Evolutionary conservation across 2,888 invertebrate species (phyloP).

Genomic region (Thumatha senex): DNA sequence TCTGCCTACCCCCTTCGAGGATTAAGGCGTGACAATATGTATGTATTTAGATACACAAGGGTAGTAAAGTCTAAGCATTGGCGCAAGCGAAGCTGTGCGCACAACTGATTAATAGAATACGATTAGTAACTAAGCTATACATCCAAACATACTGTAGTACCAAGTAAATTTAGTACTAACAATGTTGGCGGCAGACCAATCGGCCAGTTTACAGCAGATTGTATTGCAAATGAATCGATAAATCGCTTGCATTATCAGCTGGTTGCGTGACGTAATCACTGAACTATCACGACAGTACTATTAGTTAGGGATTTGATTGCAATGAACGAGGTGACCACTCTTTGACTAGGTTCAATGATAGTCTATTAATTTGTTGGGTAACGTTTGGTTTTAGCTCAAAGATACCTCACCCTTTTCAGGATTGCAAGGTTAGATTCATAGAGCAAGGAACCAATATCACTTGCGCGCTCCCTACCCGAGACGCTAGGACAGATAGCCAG

Average conservation of each 20-base stretch:
- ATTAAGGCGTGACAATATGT: too few species aligned
- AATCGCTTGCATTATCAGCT: conserved; percentile 46
- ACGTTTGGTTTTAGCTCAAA: too few species aligned
- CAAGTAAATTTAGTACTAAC: not conserved
- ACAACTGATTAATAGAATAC: not conserved
- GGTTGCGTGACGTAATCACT: conserved; percentile 49
- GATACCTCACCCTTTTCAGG: too few species aligned
- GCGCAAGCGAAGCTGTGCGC: too few species aligned
- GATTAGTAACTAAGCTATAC: not conserved
- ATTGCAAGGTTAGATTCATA: too few species aligned
- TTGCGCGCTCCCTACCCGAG: too few species aligned
- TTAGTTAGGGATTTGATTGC: conserved; percentile 41
- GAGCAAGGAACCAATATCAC: too few species aligned
- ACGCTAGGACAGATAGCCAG: too few species aligned
- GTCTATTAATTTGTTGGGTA: too few species aligned
- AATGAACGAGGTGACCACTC: conserved; percentile 24
- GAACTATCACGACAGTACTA: conserved; percentile 60
- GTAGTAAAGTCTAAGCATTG: too few species aligned
- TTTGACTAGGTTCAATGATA: conserved; percentile 11
- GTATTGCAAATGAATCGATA: conserved; percentile 53
- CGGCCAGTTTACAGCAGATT: conserved; percentile 40
- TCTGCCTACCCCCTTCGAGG: too few species aligned
- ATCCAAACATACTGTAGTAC: not conserved
- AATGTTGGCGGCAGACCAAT: not conserved
- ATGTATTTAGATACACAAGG: too few species aligned